Base-by-base conservation (phyloP, 2,113 vertebrate genomes). In the Cinclus cinclus region DNA sequence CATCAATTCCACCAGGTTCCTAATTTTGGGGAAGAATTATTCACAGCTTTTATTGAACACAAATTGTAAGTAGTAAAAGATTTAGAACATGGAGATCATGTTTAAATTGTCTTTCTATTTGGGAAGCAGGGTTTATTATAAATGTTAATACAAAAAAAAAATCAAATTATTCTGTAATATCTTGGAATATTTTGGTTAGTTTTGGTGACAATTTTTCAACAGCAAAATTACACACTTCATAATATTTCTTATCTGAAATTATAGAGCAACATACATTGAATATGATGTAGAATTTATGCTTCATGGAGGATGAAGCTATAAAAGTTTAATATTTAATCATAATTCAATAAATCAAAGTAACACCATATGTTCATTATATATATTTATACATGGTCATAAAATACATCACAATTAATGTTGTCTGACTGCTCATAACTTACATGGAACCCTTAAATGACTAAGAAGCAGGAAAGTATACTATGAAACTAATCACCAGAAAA, bases 161-260 rank as follows among this genome's bases (percentile, higher is more conserved):
- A 37, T 22, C 10, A 35, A 41, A 31, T 56, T 89, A 39, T 60
- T 87, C 15, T 58, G 3, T 64, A 79, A 71, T 68, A 21, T 30
- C 24, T 60, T 59, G n/a, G 10, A 69, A 70, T 78, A 60, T 9
- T 79, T 88, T 62, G 31, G 46, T 89, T 73, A 79, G 53, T 64
- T 85, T 31, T 94, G 17, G 24, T 79, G 65, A 75, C 41, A 87
- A 30, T 28, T 83, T 74, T 91, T 93, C 82, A 86, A 33, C 65
- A 80, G 63, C 33, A 60, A 77, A 92, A 94, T 90, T 70, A 76
- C 90, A 60, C 79, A 77, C 15, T 79, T 90, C 30, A 44, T 96
- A 95, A 75, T 92, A 68, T 22, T 60, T 90, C 84, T 85, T 87
- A 97, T 76, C 90, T 97, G 90, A 88, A 94, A 80, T 83, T 84